Evolutionary conservation across 2,888 invertebrate species (phyloP), one percentile per base, ranked within the genome.

Genomic region (Ophonus ardosiacus): DNA sequence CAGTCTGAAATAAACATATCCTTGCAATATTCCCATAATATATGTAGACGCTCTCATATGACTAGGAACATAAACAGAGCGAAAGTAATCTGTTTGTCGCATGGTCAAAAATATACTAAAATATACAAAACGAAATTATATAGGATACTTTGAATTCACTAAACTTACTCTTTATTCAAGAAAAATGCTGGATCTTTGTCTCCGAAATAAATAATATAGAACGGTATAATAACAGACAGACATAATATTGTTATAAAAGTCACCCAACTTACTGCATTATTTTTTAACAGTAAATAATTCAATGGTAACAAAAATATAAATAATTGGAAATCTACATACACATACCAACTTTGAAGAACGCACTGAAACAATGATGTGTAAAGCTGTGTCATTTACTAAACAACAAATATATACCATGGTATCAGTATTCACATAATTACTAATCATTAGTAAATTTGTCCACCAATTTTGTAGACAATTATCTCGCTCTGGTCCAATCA

Each of bases 241-340:
- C 91, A 86, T 0, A 92, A 89, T 0, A 93, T 84, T 0, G 90
- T 43, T 0, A 88, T 87, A 1, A 92, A 90, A 10, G 91, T 87
- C n/a, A 89, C 86, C n/a, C 92, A 86, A 0, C 93, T 93, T 0
- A 92, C 40, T n/a, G 88, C 89, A 0, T 91, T 92, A 6, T 89
- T 88, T 10, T 89, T 90, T 74, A 90, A 91, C 87, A 93, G 92
- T 8, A 93, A 74, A 87, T 91, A 89, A 87, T 92, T 92, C 18
- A 93, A 87, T 15, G 93, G 88, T 13, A 93, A 89, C 0, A 93
- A 93, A 15, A 94, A 89, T 65, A 94, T 90, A 90, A 94, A 95
- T 90, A 93, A 94, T 89, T 95, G 95, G 90, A 95, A 94, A 90
- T 95, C 95, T 86, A 94, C 94, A 0, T 95, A 94, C 59, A 95